Percentiles rank a stretch among this genome's conserved stretches.
These are phyloP conservation scores for Trachops cirrhosus DNA, from an alignment of 2,797 vertebrate species.

Conservation along the genomic window DNA sequence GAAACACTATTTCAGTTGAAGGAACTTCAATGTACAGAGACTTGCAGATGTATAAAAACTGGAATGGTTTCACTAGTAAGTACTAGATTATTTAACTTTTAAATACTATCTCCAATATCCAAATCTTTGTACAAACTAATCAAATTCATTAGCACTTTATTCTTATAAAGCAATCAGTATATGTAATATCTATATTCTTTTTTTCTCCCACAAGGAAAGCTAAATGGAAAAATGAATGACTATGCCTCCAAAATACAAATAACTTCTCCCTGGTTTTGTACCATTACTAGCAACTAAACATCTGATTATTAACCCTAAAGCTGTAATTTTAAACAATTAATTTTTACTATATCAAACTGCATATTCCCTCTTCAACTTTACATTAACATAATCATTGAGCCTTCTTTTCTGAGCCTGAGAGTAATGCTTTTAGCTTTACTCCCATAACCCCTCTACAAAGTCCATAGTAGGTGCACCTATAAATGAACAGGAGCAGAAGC, in stretches of 20 bases:
- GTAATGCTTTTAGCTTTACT: not conserved
- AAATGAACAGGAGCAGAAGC: not conserved
- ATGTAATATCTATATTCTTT: not conserved
- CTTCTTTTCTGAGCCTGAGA: not conserved
- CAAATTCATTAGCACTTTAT: constrained; percentile 21
- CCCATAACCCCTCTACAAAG: not conserved
- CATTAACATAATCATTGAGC: not conserved
- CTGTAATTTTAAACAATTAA: constrained; percentile 32
- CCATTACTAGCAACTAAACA: not conserved
- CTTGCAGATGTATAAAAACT: not conserved
- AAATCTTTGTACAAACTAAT: constrained; percentile 41
- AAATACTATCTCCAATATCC: constrained; percentile 20
- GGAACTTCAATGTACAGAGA: not conserved
- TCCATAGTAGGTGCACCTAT: not conserved
- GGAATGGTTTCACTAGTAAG: not conserved
- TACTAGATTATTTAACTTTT: constrained; percentile 1
- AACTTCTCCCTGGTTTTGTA: not conserved
- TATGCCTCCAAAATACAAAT: not conserved
- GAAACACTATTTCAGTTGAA: not conserved
- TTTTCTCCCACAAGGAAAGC: not conserved
- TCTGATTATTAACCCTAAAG: constrained; percentile 14
- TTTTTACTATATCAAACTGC: constrained; percentile 10
- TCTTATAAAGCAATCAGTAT: not conserved
- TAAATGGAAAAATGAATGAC: not conserved
- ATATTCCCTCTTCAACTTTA: not conserved